phyloP scores from a whole-genome alignment of 1,140 invertebrate genomes.

The Drosophila tristis region DNA sequence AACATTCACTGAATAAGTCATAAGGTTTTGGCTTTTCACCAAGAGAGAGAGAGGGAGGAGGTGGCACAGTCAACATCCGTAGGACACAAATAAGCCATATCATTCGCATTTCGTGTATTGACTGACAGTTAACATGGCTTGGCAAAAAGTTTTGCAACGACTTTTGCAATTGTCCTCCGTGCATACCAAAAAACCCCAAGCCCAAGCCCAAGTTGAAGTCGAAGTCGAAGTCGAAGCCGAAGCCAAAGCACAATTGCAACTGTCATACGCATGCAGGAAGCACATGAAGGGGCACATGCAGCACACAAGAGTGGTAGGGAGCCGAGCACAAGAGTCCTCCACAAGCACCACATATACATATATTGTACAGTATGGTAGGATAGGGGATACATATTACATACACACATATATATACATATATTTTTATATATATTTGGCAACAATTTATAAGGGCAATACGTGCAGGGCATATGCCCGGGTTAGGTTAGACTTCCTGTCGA shows the following conservation, averaged over 20 bases:
- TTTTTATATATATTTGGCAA: slow-evolving; percentile 62
- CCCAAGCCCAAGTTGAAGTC: background rate
- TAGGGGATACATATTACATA: background rate
- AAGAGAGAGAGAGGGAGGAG: background rate
- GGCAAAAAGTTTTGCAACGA: slow-evolving; percentile 71
- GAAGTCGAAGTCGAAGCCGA: background rate
- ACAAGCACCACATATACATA: slow-evolving; percentile 11
- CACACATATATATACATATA: background rate
- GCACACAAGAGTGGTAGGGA: background rate
- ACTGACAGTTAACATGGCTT: slow-evolving; percentile 77
- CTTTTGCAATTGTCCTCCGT: slow-evolving; percentile 69
- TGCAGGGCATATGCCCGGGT: slow-evolving; percentile 72
- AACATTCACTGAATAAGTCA: slow-evolving; percentile 77
- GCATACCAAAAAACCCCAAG: slow-evolving; percentile 63
- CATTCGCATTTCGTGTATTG: slow-evolving; percentile 77
- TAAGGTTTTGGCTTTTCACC: slow-evolving; percentile 65
- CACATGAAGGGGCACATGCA: background rate
- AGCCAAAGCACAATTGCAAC: slow-evolving; percentile 64
- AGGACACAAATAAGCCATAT: slow-evolving; percentile 73
- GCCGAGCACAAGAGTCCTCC: slow-evolving; percentile 23
- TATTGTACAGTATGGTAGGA: background rate
- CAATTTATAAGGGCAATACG: slow-evolving; percentile 80
- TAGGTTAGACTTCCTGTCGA: slow-evolving; percentile 75
- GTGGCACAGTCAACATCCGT: slow-evolving; percentile 37
- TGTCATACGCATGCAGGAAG: slow-evolving; percentile 56